Conservation (phyloP, 2,888 invertebrate species). For the Ophioninae sp. region DNA sequence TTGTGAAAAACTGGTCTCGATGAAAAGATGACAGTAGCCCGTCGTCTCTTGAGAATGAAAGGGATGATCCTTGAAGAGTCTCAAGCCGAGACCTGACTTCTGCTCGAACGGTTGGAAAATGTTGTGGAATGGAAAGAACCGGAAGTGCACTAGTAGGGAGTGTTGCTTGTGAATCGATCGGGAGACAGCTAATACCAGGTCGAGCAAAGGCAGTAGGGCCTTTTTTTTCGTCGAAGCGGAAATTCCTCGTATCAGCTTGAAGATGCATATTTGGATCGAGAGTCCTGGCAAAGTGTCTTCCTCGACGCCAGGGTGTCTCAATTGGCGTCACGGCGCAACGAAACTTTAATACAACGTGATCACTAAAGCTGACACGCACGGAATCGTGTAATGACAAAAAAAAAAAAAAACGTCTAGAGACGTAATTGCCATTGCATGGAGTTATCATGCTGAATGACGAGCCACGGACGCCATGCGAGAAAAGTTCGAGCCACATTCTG, state of each 20-base stretch:
- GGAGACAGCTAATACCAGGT: too few relatives aligned
- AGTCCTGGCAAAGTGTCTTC: background rate
- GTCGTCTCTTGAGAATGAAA: slow-evolving; percentile 9
- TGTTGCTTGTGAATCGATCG: background rate
- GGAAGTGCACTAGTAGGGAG: background rate
- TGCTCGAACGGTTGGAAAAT: background rate
- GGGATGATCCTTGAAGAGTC: slow-evolving; percentile 2
- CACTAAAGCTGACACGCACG: background rate
- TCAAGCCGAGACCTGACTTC: background rate
- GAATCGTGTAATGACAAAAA: background rate
- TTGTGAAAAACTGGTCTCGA: slow-evolving; percentile 3
- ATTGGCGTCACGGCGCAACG: background rate
- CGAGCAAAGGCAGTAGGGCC: too few relatives aligned
- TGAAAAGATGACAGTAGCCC: slow-evolving; percentile 5
- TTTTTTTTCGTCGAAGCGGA: background rate
- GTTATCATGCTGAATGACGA: background rate
- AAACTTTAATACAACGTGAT: background rate
- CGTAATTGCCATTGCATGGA: background rate
- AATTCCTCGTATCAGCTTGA: background rate
- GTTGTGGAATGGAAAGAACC: slow-evolving; percentile 7
- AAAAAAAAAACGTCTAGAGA: background rate
- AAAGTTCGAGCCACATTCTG: slow-evolving; percentile 46
- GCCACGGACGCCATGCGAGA: background rate
- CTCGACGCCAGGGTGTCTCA: background rate
- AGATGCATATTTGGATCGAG: background rate